phyloP scores from a whole-genome alignment of 2,797 vertebrate species.

The Spinus pinus region DNA sequence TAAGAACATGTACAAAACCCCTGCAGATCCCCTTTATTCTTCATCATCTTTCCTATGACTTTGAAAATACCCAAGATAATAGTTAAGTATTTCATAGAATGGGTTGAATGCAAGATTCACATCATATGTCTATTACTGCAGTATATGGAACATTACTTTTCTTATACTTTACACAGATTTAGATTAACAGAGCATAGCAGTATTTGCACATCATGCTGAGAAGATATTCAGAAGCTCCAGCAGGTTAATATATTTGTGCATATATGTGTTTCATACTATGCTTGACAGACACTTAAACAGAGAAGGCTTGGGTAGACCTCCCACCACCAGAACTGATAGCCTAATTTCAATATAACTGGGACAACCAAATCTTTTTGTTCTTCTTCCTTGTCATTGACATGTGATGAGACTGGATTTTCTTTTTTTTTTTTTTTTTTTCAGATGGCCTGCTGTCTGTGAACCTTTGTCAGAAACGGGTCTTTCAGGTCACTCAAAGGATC shows the following conservation, averaged over 20 bases:
- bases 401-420: not conserved
- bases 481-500: not conserved
- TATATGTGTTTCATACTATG: not conserved
- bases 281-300: constrained; percentile 17
- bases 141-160: constrained; percentile 35
- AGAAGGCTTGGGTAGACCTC: not conserved
- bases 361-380: not conserved
- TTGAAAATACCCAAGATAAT: not conserved
- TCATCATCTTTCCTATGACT: not conserved
- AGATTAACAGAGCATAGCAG: not conserved
- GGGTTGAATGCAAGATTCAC: not conserved
- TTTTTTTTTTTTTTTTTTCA: not conserved
- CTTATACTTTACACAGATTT: not conserved
- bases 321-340: not conserved
- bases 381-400: not conserved
- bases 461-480: not conserved
- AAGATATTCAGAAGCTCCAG: not conserved
- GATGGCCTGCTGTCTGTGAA: not conserved
- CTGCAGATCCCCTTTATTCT: not conserved
- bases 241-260: not conserved
- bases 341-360: not conserved
- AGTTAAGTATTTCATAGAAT: not conserved
- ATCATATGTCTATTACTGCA: not conserved
- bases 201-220: not conserved
- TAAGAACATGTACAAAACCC: not conserved